These are phyloP conservation scores for Scomber colias DNA, from an alignment of 2,113 vertebrate species.

Conservation along the genomic window DNA sequence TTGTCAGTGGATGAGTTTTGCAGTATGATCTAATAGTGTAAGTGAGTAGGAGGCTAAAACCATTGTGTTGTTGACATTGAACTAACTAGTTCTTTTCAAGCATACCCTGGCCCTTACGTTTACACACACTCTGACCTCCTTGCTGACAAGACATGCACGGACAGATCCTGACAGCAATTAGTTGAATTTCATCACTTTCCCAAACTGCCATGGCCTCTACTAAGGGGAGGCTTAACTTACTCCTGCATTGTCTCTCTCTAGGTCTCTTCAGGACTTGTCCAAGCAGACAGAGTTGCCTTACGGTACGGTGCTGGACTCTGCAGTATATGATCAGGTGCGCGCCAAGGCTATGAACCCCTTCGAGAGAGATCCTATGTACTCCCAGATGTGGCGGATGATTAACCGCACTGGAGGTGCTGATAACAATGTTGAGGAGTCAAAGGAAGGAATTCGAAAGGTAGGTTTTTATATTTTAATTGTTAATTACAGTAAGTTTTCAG, in stretches of 20 bases:
- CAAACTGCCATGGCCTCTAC: not conserved
- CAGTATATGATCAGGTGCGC: conserved; percentile 96
- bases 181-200: not conserved
- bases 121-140: not conserved
- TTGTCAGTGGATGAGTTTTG: too few relatives aligned
- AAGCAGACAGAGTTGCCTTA: conserved; percentile 97
- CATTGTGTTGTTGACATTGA: not conserved
- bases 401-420: conserved; percentile 95
- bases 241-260: conserved; percentile 62
- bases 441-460: conserved; percentile 97
- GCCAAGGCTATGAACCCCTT: conserved; percentile 98
- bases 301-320: conserved; percentile 95
- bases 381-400: conserved; percentile 99
- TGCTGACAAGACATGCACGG: not conserved
- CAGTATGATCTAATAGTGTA: too few relatives aligned
- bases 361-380: conserved; percentile 97
- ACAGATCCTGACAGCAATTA: not conserved
- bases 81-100: not conserved
- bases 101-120: not conserved
- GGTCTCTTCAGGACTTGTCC: conserved; percentile 97
- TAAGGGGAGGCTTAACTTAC: not conserved
- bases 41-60: too few relatives aligned
- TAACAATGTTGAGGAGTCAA: conserved; percentile 95
- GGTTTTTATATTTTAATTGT: conserved; percentile 16
- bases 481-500: not conserved